phyloP scores from a whole-genome alignment of 2,113 vertebrate genomes.

The Vicugna pacos region DNA sequence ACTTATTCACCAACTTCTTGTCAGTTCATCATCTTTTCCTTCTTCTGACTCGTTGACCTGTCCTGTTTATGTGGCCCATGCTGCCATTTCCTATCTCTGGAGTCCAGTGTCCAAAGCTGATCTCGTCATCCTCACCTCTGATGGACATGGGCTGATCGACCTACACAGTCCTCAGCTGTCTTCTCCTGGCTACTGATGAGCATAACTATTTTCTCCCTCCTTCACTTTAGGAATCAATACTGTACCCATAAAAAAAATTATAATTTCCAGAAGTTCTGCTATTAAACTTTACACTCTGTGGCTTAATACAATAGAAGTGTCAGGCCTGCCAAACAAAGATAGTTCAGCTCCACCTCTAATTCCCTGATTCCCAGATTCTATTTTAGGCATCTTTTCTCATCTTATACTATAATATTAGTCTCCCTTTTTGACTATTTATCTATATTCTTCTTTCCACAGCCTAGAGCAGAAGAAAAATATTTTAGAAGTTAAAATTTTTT shows the following conservation, averaged over 20 bases:
- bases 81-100: neutral
- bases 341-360: conserved; percentile 50
- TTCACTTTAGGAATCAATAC: neutral
- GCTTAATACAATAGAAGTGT: conserved; percentile 58
- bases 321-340: conserved; percentile 53
- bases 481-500: conserved; percentile 71
- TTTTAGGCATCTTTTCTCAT: conserved; percentile 66
- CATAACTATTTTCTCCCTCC: conserved; percentile 8
- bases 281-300: conserved; percentile 24
- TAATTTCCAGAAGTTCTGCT: conserved; percentile 52
- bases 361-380: conserved; percentile 55
- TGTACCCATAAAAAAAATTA: neutral
- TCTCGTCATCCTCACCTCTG: neutral
- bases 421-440: conserved; percentile 64
- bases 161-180: neutral
- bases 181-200: neutral
- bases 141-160: neutral
- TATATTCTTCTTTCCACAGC: conserved; percentile 25
- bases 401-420: conserved; percentile 61
- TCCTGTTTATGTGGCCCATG: neutral
- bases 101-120: too few species aligned
- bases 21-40: neutral
- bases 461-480: conserved; percentile 63
- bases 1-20: neutral
- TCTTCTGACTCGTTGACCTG: neutral